These are phyloP conservation scores for Dynastes grantii DNA, from an alignment of 2,888 invertebrate genomes.

Conservation along the genomic window DNA sequence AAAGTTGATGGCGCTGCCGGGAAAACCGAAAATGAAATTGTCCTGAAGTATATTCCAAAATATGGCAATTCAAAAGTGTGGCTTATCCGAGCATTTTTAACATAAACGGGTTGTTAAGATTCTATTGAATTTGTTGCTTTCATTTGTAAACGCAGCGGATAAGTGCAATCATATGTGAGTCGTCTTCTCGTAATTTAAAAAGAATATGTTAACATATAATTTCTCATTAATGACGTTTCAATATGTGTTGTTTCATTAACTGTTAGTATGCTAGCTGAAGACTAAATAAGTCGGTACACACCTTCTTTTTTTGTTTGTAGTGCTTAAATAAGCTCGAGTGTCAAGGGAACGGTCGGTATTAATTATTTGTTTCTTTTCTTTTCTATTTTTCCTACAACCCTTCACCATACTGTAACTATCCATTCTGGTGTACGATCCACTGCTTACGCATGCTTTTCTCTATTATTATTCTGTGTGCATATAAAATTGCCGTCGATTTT, in stretches of 20 bases:
- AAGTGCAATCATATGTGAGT: too few relatives aligned
- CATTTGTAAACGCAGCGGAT: too few relatives aligned
- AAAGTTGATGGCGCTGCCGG: too few relatives aligned
- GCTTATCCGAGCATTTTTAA: too few relatives aligned
- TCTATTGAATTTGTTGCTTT: too few relatives aligned
- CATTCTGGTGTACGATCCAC: constrained; percentile 40
- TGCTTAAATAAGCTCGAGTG: constrained; percentile 41
- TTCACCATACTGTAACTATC: constrained; percentile 19
- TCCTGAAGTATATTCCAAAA: too few relatives aligned
- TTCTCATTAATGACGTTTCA: not conserved
- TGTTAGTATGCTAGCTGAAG: not conserved
- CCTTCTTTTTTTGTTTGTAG: constrained; percentile 28
- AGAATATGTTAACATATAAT: too few relatives aligned
- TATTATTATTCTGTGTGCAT: constrained; percentile 47
- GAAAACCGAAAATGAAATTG: too few relatives aligned
- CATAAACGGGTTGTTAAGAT: too few relatives aligned
- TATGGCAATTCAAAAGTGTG: too few relatives aligned
- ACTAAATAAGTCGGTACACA: not conserved
- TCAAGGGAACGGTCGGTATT: constrained; percentile 49
- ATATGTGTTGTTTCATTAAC: not conserved
- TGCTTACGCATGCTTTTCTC: constrained; percentile 52
- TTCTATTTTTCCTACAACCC: constrained; percentile 49
- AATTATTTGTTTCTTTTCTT: constrained; percentile 52
- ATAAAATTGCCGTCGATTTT: constrained; percentile 22
- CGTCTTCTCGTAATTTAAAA: too few relatives aligned